Base-by-base conservation (phyloP, 2,888 invertebrate species). In the Macaria notata region DNA sequence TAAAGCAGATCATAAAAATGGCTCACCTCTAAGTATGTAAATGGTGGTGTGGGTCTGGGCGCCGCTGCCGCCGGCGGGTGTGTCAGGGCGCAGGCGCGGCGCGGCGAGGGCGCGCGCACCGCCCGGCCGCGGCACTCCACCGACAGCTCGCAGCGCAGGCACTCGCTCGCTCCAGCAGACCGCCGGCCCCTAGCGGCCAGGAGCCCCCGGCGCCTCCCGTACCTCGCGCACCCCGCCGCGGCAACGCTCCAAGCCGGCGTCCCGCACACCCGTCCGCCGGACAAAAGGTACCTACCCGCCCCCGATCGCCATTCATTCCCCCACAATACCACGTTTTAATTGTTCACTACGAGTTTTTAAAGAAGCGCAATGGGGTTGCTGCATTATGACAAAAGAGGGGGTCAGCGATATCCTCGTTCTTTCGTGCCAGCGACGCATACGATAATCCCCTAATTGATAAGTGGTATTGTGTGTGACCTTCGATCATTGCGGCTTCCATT, bases 181-280 rank as follows among this genome's bases (percentile, higher is more conserved):
- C 88, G 86, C 89, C 88, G 88, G 90, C 89, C 90, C 87, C 76
- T 83, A 71, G 88, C 86, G 88, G 88, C 89, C 86, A 78, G 88
- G 83, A 87, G 88, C 88, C 86, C 77, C 78, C 73, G 86, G 86
- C 83, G 85, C 86, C 79, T 84, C 84, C 76, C 76, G 74, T 78
- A 81, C 76, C 79, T 76, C 41, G 19, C 54, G 38, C 71, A 72
- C 75, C 73, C 74, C 73, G 69, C 78, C 70, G 76, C 73, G 76
- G 76, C 70, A 79, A 76, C 76, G 78, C 78, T 74, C 77, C 81
- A 78, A 77, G 81, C 88, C 89, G 86, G 86, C 87, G 87, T 86
- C 73, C 83, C 85, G 82, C 73, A 82, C 82, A 78, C 79, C 79
- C 46, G 79, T 83, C 76, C 81, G 77, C 83, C 82, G 85, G 80